phyloP scores from a whole-genome alignment of 2,113 vertebrate species.

The Nycticryphes semicollaris region DNA sequence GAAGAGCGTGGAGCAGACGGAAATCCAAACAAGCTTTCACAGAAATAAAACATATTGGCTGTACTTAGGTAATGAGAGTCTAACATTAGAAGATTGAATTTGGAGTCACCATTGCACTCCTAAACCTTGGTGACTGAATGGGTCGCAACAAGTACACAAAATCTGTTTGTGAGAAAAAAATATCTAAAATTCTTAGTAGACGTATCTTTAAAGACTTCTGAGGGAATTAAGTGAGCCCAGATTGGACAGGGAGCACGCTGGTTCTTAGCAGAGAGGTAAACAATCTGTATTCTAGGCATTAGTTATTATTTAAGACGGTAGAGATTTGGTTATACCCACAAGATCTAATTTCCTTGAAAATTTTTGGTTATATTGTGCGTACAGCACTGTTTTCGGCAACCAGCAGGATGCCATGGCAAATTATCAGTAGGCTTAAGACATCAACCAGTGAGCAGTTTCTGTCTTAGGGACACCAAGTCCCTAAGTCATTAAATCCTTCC shows the following conservation, averaged over 20 bases:
- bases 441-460: background rate
- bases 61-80: conserved; percentile 24
- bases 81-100: conserved; percentile 32
- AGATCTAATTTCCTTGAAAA: background rate
- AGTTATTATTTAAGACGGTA: background rate
- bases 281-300: background rate
- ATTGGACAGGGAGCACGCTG: background rate
- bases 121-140: background rate
- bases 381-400: background rate
- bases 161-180: background rate
- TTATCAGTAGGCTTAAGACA: background rate
- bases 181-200: background rate
- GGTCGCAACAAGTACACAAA: conserved; percentile 13
- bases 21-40: conserved; percentile 60
- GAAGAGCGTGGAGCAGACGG: background rate
- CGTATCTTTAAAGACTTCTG: background rate
- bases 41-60: background rate
- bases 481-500: background rate
- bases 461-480: background rate
- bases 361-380: background rate
- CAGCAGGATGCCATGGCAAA: background rate
- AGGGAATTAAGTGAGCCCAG: background rate
- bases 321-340: background rate
- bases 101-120: background rate
- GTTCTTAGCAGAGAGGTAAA: background rate